Evolutionary conservation across 2,797 vertebrate species (phyloP).

Genomic region (Caiman crocodilus): DNA sequence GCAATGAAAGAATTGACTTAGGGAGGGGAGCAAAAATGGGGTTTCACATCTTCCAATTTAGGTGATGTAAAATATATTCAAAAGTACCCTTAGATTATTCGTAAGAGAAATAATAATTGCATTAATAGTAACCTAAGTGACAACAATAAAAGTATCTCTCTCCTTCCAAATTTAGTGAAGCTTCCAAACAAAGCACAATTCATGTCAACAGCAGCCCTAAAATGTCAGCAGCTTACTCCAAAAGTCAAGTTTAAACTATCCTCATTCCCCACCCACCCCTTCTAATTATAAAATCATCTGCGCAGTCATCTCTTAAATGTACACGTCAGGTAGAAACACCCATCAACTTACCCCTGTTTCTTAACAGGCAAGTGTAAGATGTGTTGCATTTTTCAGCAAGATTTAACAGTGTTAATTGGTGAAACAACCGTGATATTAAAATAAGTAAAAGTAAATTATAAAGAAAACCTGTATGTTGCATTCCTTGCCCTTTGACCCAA

Average conservation of each 20-base stretch:
- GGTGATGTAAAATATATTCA: not conserved
- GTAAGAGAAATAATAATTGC: not conserved
- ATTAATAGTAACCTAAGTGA: not conserved
- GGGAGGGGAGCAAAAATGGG: not conserved
- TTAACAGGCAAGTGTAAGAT: conserved; percentile 16
- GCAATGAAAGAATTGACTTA: not conserved
- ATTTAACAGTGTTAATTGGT: not conserved
- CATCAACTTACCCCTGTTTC: not conserved
- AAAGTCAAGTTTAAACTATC: not conserved
- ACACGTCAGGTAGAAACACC: not conserved
- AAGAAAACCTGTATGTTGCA: not conserved
- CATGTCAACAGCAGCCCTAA: not conserved
- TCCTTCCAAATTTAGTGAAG: not conserved
- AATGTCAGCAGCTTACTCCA: not conserved
- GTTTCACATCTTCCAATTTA: too few species aligned
- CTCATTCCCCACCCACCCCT: not conserved
- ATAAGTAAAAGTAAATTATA: conserved; percentile 2
- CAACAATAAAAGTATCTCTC: not conserved
- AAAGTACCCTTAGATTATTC: not conserved
- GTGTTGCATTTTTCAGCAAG: not conserved
- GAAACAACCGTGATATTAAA: not conserved
- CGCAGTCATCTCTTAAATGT: not conserved
- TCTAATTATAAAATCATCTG: not conserved
- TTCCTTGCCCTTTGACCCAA: not conserved
- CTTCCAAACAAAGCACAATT: not conserved